Conservation (phyloP, 35 echinoderm and acorn worm genomes). For the Heliocidaris erythrogramma region DNA sequence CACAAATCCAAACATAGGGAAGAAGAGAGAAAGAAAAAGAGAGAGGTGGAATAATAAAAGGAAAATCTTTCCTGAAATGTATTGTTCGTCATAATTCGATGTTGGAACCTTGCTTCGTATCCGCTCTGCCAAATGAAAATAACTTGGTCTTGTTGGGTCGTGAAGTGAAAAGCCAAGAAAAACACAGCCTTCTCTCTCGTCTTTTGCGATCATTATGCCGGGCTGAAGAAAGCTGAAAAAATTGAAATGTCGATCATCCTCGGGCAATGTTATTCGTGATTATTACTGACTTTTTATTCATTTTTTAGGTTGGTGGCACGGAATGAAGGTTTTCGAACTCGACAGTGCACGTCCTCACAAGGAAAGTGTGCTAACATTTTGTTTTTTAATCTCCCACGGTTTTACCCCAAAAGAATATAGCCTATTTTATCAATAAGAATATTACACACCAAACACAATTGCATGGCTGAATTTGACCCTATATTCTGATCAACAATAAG, state of each 20-base stretch:
- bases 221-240: constrained; percentile 1
- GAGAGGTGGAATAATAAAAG: background rate
- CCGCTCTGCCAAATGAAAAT: constrained; percentile 44
- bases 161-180: constrained; percentile 5
- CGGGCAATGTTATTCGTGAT: background rate
- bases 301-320: background rate
- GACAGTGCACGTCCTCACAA: background rate
- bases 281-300: constrained; percentile 19
- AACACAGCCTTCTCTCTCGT: background rate
- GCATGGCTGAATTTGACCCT: background rate
- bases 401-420: too few species aligned
- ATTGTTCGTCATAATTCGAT: constrained; percentile 26
- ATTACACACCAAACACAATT: too few species aligned
- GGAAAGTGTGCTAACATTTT: too few species aligned
- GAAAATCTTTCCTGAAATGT: background rate
- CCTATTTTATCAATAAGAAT: too few species aligned
- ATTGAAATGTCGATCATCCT: constrained; percentile 1
- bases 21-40: background rate
- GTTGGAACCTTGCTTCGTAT: background rate
- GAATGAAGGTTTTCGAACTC: background rate
- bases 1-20: background rate
- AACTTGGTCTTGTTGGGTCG: background rate
- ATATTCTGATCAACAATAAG: background rate
- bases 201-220: background rate
- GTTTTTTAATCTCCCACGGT: too few species aligned